Evolutionary conservation across 2,113 vertebrate species (phyloP).

Genomic region (Cromileptes altivelis): DNA sequence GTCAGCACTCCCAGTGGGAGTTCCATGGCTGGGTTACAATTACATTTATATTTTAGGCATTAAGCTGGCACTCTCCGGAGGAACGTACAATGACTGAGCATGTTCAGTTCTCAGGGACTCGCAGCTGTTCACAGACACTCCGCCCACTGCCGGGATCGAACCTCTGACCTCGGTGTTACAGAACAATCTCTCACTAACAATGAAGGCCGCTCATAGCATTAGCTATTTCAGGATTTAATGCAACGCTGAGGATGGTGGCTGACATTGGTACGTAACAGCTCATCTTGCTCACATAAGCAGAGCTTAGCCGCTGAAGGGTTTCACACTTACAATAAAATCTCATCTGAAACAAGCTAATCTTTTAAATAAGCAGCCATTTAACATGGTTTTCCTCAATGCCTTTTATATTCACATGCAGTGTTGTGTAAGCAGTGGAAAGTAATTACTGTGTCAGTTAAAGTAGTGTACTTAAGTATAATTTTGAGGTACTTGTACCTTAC

Average conservation of each 20-base stretch:
- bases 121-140: conserved; percentile 27
- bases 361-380: not conserved
- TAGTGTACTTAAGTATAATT: not conserved
- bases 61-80: conserved; percentile 13
- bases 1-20: conserved; percentile 49
- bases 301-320: not conserved
- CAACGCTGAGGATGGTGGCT: conserved; percentile 8
- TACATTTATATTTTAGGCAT: conserved; percentile 58
- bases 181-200: not conserved
- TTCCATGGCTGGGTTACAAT: conserved; percentile 42
- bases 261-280: conserved; percentile 2
- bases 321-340: conserved; percentile 8
- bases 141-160: conserved; percentile 5
- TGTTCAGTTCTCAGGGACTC: conserved; percentile 20
- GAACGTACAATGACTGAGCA: conserved; percentile 27
- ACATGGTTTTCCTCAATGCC: not conserved
- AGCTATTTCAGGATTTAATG: conserved; percentile 6
- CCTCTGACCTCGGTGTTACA: conserved; percentile 25
- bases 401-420: not conserved
- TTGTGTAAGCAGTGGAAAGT: not conserved
- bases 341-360: not conserved
- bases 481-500: not conserved
- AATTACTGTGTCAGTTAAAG: not conserved
- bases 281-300: not conserved
- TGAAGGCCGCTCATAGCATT: not conserved